phyloP scores from a whole-genome alignment of 2,797 vertebrate genomes.

The Holocentrus rufus region DNA sequence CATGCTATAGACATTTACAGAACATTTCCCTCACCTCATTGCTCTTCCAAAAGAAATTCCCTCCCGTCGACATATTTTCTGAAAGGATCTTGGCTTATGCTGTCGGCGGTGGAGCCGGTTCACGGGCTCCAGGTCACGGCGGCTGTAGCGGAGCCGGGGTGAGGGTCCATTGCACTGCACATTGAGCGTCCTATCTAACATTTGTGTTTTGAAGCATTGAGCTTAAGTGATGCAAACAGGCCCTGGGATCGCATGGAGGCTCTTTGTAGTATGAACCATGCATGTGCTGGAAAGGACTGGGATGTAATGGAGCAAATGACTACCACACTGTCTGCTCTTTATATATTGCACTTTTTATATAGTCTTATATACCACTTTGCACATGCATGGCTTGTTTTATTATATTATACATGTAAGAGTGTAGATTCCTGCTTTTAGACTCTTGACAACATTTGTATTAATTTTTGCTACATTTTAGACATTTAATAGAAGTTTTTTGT shows the following conservation, averaged over 20 bases:
- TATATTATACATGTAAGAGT: too few species aligned
- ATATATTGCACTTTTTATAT: neutral
- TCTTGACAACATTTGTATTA: too few species aligned
- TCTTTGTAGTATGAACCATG: conserved; percentile 7
- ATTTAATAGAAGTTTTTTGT: neutral
- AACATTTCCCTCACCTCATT: conserved; percentile 63
- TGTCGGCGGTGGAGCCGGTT: conserved; percentile 51
- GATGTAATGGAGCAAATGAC: conserved; percentile 42
- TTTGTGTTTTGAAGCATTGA: conserved; percentile 82
- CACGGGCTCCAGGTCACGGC: conserved; percentile 62
- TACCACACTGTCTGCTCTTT: conserved; percentile 3
- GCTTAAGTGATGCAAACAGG: conserved; percentile 75
- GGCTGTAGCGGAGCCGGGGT: conserved; percentile 54
- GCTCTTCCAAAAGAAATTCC: conserved; percentile 23
- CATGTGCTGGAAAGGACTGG: conserved; percentile 1
- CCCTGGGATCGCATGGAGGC: conserved; percentile 47
- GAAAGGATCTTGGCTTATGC: conserved; percentile 61
- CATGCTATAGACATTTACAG: conserved; percentile 43
- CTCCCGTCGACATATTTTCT: conserved; percentile 46
- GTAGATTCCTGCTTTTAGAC: too few species aligned
- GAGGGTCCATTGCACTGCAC: conserved; percentile 78
- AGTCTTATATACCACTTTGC: too few species aligned
- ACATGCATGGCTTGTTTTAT: too few species aligned
- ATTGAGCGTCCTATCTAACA: conserved; percentile 76
- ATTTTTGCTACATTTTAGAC: neutral